These are phyloP conservation scores for Thumatha senex DNA, from an alignment of 2,888 invertebrate species.

Conservation along the genomic window DNA sequence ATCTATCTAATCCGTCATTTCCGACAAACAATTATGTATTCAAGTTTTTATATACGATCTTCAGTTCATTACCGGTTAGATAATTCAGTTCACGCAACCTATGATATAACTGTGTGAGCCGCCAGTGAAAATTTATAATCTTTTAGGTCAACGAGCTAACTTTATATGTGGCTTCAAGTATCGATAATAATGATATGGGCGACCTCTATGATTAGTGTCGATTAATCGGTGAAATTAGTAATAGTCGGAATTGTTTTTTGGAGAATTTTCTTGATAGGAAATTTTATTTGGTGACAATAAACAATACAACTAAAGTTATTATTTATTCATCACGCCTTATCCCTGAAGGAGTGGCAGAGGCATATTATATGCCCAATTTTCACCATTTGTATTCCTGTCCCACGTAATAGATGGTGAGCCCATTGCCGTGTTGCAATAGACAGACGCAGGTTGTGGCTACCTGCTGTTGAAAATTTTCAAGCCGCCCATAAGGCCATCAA, in stretches of 20 bases:
- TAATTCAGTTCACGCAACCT: constrained; percentile 35
- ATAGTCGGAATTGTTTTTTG: not conserved
- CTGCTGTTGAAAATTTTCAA: too few species aligned
- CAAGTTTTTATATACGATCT: constrained; percentile 8
- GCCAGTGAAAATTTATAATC: constrained; percentile 20
- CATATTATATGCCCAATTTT: too few species aligned
- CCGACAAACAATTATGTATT: constrained; percentile 14
- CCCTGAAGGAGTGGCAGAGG: too few species aligned
- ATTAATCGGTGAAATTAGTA: not conserved
- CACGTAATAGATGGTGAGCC: too few species aligned
- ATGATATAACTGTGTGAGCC: constrained; percentile 38
- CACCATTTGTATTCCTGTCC: too few species aligned
- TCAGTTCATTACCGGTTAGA: constrained; percentile 30
- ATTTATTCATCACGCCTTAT: too few species aligned
- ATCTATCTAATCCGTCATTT: constrained; percentile 6
- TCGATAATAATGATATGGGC: not conserved
- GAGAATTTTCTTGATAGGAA: too few species aligned
- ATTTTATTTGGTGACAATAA: not conserved
- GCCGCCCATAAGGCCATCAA: too few species aligned
- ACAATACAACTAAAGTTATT: not conserved
- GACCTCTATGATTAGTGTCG: not conserved
- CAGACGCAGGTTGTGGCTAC: too few species aligned
- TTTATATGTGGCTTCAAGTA: constrained; percentile 3
- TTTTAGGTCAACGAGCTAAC: constrained; percentile 42
- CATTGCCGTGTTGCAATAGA: too few species aligned